Evolutionary conservation across 2,888 invertebrate genomes (phyloP).

Genomic region (Acutogordius australiensis): DNA sequence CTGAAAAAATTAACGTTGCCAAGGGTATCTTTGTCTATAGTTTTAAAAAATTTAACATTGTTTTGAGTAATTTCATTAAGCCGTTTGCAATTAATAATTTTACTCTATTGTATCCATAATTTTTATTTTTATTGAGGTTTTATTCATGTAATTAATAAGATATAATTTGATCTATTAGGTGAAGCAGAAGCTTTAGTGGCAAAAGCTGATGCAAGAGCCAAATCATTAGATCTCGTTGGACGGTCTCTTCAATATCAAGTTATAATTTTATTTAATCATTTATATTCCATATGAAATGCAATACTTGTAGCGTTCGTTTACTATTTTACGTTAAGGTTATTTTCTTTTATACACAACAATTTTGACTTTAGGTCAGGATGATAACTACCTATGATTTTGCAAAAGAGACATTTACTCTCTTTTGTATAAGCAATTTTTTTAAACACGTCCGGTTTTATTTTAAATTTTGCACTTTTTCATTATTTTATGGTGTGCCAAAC

Average conservation of each 20-base stretch:
- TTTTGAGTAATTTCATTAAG: background rate
- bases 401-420: no score
- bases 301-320: background rate
- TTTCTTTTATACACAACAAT: no score
- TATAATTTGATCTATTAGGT: conserved; percentile 21
- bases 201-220: conserved; percentile 59
- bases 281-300: conserved; percentile 3
- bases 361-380: no score
- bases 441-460: no score
- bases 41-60: background rate
- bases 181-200: conserved; percentile 65
- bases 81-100: conserved; percentile 3
- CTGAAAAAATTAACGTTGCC: conserved; percentile 74
- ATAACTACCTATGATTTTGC: no score
- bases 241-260: conserved; percentile 14
- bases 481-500: no score
- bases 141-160: no score
- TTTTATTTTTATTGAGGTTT: no score
- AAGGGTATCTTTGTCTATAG: conserved; percentile 29
- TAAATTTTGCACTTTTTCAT: no score
- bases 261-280: background rate
- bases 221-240: conserved; percentile 36
- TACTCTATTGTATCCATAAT: no score
- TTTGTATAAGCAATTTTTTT: no score
- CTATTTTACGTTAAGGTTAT: no score